Conservation (phyloP, 1,140 invertebrate genomes). For the Nephila pilipes region DNA sequence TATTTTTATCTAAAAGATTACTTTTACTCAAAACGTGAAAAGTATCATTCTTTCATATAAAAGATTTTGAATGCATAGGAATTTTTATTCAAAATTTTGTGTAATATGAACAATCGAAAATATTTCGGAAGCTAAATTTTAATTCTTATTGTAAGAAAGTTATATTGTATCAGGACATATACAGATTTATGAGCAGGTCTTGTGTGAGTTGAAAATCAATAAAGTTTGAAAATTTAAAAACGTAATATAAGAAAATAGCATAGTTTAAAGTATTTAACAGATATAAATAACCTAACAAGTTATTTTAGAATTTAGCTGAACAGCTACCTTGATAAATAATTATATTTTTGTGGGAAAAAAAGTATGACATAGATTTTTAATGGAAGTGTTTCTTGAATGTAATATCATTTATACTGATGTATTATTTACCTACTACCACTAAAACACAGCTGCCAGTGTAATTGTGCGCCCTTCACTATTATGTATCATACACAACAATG, state of each 20-base stretch:
- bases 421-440: background rate
- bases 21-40: background rate
- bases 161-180: background rate
- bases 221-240: background rate
- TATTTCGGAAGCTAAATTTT: background rate
- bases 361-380: constrained; percentile 15
- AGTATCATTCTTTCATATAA: background rate
- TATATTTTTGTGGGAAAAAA: constrained; percentile 19
- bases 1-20: background rate
- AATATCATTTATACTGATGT: background rate
- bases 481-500: constrained; percentile 51
- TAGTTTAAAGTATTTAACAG: background rate
- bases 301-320: background rate
- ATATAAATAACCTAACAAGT: background rate
- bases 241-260: background rate
- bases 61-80: background rate
- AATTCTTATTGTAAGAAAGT: background rate
- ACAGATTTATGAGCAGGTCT: background rate
- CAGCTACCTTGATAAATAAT: background rate
- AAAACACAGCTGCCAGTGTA: background rate
- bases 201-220: background rate
- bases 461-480: background rate
- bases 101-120: background rate
- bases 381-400: background rate
- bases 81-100: background rate